A percentile compares a stretch with the other conserved stretches of the same genome.
These are phyloP conservation scores for Gymnothorax javanicus DNA, from an alignment of 2,797 vertebrate genomes.

Conservation along the genomic window DNA sequence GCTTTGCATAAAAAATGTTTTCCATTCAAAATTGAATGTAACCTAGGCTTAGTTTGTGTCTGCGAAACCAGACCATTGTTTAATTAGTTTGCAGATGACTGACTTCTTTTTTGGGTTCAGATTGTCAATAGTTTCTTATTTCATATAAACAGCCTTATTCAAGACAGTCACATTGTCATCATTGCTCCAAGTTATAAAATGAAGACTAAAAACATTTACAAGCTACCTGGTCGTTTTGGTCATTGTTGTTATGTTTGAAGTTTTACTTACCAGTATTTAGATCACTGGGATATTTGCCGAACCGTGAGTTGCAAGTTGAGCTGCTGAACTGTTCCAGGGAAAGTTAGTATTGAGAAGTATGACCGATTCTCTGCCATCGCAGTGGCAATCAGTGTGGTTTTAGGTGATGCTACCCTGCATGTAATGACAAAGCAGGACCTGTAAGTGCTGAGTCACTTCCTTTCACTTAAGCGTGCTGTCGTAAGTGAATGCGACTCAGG, in stretches of 20 bases:
- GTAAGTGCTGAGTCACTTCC: background rate
- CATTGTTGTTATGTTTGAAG: background rate
- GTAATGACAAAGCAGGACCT: background rate
- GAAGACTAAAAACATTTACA: no score
- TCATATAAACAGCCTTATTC: no score
- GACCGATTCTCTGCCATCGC: background rate
- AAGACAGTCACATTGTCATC: no score
- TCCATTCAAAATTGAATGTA: no score
- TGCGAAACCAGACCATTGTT: no score
- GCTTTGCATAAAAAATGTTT: no score
- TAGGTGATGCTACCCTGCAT: background rate
- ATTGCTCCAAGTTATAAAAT: no score
- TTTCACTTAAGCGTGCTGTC: background rate
- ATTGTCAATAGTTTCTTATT: no score
- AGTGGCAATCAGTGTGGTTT: conserved; percentile 14
- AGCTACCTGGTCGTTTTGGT: background rate
- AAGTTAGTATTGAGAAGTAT: conserved; percentile 16
- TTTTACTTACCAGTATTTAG: background rate
- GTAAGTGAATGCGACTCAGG: background rate
- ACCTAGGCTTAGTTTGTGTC: no score
- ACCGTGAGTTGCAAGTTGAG: background rate
- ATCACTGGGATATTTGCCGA: background rate
- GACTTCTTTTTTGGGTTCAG: no score
- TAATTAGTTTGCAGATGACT: no score
- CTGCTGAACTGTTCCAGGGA: conserved; percentile 22